phyloP scores from a whole-genome alignment of 2,888 invertebrate genomes.

The Drosophila pseudotakahashii region DNA sequence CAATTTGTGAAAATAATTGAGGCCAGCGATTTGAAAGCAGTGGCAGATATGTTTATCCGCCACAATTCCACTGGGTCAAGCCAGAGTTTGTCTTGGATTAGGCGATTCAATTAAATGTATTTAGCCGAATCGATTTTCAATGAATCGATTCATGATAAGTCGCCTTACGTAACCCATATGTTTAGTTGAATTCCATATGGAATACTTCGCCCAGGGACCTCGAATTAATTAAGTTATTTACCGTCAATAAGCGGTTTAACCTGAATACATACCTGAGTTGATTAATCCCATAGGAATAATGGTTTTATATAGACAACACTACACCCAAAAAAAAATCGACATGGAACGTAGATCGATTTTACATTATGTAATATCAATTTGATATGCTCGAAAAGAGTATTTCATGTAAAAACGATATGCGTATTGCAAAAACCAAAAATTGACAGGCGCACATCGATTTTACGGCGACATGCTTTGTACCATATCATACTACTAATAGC shows the following conservation, averaged over 20 bases:
- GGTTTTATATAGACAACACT: too few species aligned
- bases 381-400: too few species aligned
- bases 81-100: background rate
- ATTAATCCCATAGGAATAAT: background rate
- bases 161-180: slow-evolving; percentile 1
- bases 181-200: background rate
- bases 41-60: too few species aligned
- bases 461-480: too few species aligned
- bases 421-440: too few species aligned
- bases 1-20: slow-evolving; percentile 45
- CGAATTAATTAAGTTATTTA: slow-evolving; percentile 14
- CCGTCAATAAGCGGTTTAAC: background rate
- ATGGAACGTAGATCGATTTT: too few species aligned
- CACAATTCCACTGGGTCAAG: slow-evolving; percentile 27
- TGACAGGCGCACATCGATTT: too few species aligned
- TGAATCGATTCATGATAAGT: slow-evolving; percentile 4
- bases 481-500: too few species aligned
- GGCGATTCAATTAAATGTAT: slow-evolving; percentile 25
- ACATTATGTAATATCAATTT: too few species aligned
- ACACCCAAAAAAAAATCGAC: too few species aligned
- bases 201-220: slow-evolving; percentile 7
- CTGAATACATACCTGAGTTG: background rate
- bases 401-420: too few species aligned
- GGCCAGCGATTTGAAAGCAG: slow-evolving; percentile 13
- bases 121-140: slow-evolving; percentile 11